phyloP scores from a whole-genome alignment of 2,113 vertebrate species.

The Acanthochromis polyacanthus region DNA sequence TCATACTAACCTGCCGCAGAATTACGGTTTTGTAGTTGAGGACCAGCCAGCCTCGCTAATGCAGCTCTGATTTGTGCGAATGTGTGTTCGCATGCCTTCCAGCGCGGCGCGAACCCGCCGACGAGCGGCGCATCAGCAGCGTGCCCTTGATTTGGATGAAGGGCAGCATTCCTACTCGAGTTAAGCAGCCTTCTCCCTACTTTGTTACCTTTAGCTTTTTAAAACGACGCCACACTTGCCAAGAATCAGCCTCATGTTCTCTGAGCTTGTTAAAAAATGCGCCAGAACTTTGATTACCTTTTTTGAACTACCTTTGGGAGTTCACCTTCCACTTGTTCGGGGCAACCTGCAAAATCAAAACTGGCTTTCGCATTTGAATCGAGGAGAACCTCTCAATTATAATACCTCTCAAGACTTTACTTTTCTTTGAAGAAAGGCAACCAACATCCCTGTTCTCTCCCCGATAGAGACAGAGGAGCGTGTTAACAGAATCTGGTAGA shows the following conservation, averaged over 20 bases:
- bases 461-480: too few species aligned
- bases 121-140: slow-evolving; percentile 33
- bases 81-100: slow-evolving; percentile 37
- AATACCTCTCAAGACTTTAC: neutral
- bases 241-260: slow-evolving; percentile 24
- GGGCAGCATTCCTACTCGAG: slow-evolving; percentile 35
- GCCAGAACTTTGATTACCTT: slow-evolving; percentile 42
- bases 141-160: slow-evolving; percentile 63
- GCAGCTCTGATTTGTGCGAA: slow-evolving; percentile 43
- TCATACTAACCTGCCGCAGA: slow-evolving; percentile 51
- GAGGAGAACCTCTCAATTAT: neutral
- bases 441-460: too few species aligned
- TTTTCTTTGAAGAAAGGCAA: neutral
- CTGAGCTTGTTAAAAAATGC: slow-evolving; percentile 40
- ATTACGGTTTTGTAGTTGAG: slow-evolving; percentile 58
- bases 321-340: slow-evolving; percentile 53
- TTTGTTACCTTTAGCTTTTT: slow-evolving; percentile 60
- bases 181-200: slow-evolving; percentile 26
- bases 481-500: too few species aligned
- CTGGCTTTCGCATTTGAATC: slow-evolving; percentile 27
- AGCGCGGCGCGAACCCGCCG: slow-evolving; percentile 37
- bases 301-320: too few species aligned
- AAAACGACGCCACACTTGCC: slow-evolving; percentile 21
- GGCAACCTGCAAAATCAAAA: slow-evolving; percentile 34
- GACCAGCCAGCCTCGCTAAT: slow-evolving; percentile 57